Base-by-base conservation (phyloP, 2,888 invertebrate species). In the Chymomyza fuscimana region DNA sequence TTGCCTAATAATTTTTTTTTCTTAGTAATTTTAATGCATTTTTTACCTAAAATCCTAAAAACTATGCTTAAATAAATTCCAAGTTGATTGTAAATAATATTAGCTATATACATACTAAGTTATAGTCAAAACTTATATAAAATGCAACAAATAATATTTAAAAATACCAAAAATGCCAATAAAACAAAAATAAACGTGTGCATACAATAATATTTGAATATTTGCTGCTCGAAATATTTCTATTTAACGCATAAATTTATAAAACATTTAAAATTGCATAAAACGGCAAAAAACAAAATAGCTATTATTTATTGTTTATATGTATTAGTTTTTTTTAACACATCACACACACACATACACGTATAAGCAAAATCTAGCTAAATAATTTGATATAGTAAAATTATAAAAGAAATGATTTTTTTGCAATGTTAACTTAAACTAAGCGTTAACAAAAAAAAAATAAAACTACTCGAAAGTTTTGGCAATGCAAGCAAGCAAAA, bases 61-160 rank as follows among this genome's bases (percentile, higher is more conserved):
- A 73, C 65, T 70, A 70, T 71, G 69, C 73, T 63, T 62, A 78
- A 64, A 74, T 67, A 72, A 77, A 76, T 87, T 74, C 73, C 73
- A 74, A 12, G 2, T 46, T 32, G 86, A 80, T 84, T 89, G 90
- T 90, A 88, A 79, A 86, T 86, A 88, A 68, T 67, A 82, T 82
- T 82, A 87, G 79, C 12, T 46, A 76, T 67, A 79, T 75, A 86
- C 58, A 61, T 65, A 62, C 25, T 25, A 25, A 22, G 22, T 22
- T 36, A 67, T 62, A 63, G 40, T 46, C 40, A 46, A 46, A 46
- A 46, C 40, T 19, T 25, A 46, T n/a, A 22, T 19, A 25, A n/a
- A 16, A 40, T 4, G 12, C 10, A 16, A 63, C n/a, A 29, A 29
- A 22, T 4, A 50, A n/a, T 25, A 50, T 51, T n/a, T 63, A n/a